phyloP scores from a whole-genome alignment of 2,888 invertebrate species.

The Scrobipalpa atriplicella region DNA sequence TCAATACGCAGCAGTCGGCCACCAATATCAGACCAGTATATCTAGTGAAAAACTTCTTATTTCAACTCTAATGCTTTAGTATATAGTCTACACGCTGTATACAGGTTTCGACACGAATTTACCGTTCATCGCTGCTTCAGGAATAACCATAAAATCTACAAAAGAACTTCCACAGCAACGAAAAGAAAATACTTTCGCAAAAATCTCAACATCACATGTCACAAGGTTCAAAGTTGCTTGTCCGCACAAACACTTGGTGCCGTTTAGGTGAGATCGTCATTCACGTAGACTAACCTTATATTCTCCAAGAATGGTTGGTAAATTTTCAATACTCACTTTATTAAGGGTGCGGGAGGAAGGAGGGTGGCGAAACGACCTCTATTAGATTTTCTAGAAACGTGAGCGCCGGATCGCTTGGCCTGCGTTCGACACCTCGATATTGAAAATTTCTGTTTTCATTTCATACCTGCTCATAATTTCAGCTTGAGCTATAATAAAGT shows the following conservation, averaged over 20 bases:
- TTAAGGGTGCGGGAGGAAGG: slow-evolving; percentile 73
- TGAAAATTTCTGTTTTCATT: slow-evolving; percentile 47
- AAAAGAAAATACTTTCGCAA: not conserved
- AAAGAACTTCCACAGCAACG: not conserved
- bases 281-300: slow-evolving; percentile 76
- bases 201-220: not conserved
- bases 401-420: slow-evolving; percentile 60
- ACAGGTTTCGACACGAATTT: not conserved
- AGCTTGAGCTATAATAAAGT: not conserved
- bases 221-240: not conserved
- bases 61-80: not conserved
- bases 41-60: not conserved
- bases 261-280: slow-evolving; percentile 60
- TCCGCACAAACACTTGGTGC: not conserved
- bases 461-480: not conserved
- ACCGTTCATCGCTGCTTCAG: not conserved
- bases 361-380: slow-evolving; percentile 75
- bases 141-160: not conserved
- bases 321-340: slow-evolving; percentile 84
- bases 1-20: slow-evolving; percentile 50
- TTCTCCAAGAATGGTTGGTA: slow-evolving; percentile 81
- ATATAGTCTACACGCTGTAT: no score
- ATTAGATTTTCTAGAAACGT: slow-evolving; percentile 80
- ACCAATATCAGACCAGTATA: slow-evolving; percentile 54
- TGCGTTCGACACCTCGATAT: slow-evolving; percentile 65